Evolutionary conservation across 2,797 vertebrate species (phyloP).

Genomic region (Diplodus puntazzo): DNA sequence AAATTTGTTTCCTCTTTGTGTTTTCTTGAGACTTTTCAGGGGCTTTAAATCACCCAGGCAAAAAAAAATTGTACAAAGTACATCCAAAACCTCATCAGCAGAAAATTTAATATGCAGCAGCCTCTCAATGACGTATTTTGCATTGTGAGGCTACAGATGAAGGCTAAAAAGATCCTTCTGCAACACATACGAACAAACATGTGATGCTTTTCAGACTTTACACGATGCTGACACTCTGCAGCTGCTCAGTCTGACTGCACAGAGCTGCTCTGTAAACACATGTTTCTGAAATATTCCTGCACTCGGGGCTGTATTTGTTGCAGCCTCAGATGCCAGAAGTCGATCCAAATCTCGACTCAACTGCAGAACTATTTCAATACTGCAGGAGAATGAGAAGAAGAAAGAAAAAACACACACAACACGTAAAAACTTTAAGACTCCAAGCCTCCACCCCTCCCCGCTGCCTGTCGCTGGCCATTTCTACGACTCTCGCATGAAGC

Average conservation of each 20-base stretch:
- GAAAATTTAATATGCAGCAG: not conserved
- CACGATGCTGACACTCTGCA: not conserved
- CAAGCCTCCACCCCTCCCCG: conserved; percentile 56
- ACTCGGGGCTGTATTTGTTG: conserved; percentile 28
- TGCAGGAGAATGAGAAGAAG: conserved; percentile 32
- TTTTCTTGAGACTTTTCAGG: not conserved
- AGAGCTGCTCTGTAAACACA: conserved; percentile 22
- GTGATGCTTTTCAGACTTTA: not conserved
- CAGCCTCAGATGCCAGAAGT: conserved; percentile 42
- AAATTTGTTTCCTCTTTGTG: not conserved
- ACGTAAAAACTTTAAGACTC: conserved; percentile 5
- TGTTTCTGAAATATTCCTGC: conserved; percentile 9
- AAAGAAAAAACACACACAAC: not conserved
- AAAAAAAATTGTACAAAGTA: not conserved
- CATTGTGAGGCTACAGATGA: not conserved
- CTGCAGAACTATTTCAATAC: conserved; percentile 55
- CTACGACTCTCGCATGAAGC: conserved; percentile 68
- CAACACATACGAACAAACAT: not conserved
- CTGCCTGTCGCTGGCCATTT: conserved; percentile 78
- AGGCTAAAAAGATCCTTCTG: not conserved
- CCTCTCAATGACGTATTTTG: not conserved
- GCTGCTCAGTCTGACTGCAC: conserved; percentile 8
- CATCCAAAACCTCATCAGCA: not conserved
- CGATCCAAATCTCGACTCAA: conserved; percentile 43
- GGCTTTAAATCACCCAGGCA: not conserved